A percentile compares a stretch with the other conserved stretches of the same genome.
Conservation (phyloP, 2,113 vertebrate species). For the Falco punctatus region DNA sequence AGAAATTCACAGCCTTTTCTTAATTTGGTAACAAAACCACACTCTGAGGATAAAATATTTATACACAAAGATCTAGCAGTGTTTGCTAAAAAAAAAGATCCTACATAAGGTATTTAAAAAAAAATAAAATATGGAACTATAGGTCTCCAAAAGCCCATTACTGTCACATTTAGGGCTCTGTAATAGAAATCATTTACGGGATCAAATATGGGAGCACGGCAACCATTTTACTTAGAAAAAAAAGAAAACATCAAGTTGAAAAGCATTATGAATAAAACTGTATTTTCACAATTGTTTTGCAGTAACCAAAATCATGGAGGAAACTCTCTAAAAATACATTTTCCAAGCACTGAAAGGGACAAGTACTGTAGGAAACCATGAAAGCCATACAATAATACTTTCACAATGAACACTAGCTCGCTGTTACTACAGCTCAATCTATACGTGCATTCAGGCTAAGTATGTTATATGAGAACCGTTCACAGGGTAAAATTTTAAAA, state of each 20-base stretch:
- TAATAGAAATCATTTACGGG: neutral
- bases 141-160: neutral
- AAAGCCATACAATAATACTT: neutral
- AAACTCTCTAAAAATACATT: neutral
- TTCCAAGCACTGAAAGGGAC: neutral
- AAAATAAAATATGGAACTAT: neutral
- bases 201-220: neutral
- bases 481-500: neutral
- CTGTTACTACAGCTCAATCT: neutral
- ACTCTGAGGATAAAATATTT: neutral
- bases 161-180: neutral
- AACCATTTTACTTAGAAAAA: neutral
- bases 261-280: neutral
- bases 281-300: neutral
- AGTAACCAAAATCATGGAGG: neutral
- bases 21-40: neutral
- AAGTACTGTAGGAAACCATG: neutral
- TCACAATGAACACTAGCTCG: neutral
- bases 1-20: neutral
- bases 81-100: neutral
- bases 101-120: neutral
- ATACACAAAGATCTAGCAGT: accelerated
- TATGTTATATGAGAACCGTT: neutral
- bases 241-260: neutral
- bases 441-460: neutral